Evolutionary conservation across 2,888 invertebrate genomes (phyloP).

Genomic region (Pecten maximus): DNA sequence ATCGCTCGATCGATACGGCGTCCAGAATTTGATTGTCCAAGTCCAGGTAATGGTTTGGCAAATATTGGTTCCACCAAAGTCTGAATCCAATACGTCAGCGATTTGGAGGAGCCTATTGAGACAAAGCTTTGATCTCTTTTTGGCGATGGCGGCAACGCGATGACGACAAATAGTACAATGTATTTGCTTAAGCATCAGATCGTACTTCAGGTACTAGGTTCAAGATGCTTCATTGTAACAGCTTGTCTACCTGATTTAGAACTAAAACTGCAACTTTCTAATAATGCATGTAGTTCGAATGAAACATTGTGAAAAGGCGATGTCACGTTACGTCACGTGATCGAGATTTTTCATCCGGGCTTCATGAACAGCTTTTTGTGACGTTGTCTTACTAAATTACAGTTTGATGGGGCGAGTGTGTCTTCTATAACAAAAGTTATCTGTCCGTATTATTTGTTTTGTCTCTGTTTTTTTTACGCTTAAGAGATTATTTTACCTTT

Average conservation of each 20-base stretch:
- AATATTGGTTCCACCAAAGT: neutral
- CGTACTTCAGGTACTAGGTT: neutral
- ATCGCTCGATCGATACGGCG: neutral
- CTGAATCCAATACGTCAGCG: neutral
- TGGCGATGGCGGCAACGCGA: neutral
- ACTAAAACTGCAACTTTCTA: neutral
- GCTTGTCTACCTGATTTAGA: neutral
- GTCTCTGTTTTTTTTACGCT: no score
- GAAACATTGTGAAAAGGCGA: neutral
- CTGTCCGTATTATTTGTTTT: no score
- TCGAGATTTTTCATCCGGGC: neutral
- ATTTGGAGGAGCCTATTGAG: neutral
- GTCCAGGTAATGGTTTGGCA: neutral
- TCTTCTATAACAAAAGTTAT: no score
- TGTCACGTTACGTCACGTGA: neutral
- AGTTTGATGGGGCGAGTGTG: no score
- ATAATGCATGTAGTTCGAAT: neutral
- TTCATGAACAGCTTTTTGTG: neutral
- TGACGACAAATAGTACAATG: neutral
- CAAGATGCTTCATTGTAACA: neutral
- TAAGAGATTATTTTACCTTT: no score
- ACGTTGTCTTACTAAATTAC: no score
- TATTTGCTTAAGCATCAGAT: neutral
- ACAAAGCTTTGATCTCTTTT: neutral
- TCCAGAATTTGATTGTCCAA: neutral